Evolutionary conservation across 2,797 vertebrate species (phyloP).

Genomic region (Phataginus tricuspis): DNA sequence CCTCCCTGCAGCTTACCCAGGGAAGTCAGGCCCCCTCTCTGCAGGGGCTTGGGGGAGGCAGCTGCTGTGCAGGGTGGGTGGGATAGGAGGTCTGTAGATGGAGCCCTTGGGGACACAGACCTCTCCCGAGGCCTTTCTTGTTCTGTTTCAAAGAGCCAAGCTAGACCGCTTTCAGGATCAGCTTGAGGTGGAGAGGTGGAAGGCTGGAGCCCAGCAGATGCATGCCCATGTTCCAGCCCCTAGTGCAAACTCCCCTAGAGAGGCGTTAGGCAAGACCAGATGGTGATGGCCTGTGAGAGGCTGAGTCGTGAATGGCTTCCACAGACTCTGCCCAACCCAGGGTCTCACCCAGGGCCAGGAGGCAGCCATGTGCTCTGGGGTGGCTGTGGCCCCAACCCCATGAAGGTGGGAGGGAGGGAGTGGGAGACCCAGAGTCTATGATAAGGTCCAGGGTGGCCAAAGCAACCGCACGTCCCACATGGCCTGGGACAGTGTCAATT

Average conservation of each 20-base stretch:
- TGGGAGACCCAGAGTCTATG: background rate
- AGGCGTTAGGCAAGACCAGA: background rate
- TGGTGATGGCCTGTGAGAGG: background rate
- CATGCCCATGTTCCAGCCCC: background rate
- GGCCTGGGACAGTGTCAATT: background rate
- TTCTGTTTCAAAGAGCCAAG: background rate
- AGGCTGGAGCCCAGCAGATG: background rate
- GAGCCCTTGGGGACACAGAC: background rate
- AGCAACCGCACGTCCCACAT: background rate
- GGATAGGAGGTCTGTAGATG: too few relatives aligned
- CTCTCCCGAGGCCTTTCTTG: background rate
- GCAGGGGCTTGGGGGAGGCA: background rate
- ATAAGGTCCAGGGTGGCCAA: too few relatives aligned
- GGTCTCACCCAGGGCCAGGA: background rate
- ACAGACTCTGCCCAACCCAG: background rate
- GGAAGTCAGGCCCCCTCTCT: background rate
- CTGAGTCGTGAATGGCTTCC: background rate
- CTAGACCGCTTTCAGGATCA: background rate
- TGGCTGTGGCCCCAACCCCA: too few relatives aligned
- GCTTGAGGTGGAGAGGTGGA: background rate
- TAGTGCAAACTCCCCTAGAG: background rate
- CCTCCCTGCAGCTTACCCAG: too few relatives aligned
- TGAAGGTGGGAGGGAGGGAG: background rate
- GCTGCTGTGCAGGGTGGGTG: background rate
- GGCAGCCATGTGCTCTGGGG: background rate